Evolutionary conservation across 2,888 invertebrate genomes (phyloP), one percentile per base, ranked within the genome.

Genomic region (Drosophila differens): DNA sequence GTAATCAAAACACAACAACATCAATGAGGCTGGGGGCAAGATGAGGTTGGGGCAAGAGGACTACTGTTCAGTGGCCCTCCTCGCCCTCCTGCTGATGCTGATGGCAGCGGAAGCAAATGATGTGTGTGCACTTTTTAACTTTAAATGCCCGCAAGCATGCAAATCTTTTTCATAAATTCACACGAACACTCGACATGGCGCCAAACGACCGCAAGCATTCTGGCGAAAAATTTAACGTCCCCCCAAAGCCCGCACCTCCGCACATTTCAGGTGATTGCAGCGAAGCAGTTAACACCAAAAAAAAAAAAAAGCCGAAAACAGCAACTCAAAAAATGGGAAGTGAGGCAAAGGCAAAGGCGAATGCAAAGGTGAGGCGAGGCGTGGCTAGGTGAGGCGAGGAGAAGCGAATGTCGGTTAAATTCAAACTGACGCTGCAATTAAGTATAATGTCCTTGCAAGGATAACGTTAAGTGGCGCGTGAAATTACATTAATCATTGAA

Each of bases 401-500:
- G 32, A 33, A 41, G 63, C 58, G 81, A 88, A 81, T 86, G 82
- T 78, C 79, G 72, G 76, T 85, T 89, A 81, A 89, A 91, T 83
- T 85, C 91, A 91, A 88, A 88, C 90, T 91, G 87, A 87, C 90
- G 90, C 85, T 87, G 84, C 92, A 92, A 91, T 92, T 92, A 92
- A 91, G 90, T 90, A 87, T 90, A 91, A 92, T 92, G 92, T 91
- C 92, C 92, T 92, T 92, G 92, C 80, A 82, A 91, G 92, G 84
- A 92, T 92, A 91, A 90, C 85, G 91, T 85, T 91, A 92, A 92
- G 92, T 92, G 91, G 92, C 90, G 92, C 91, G 92, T 92, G 89
- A 92, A 92, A 92, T 92, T 92, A 91, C 92, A 92, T 92, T 91
- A 92, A 92, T 92, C 92, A 92, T 92, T 92, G 91, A 91, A 84